Conservation (phyloP, 2,797 vertebrate species). For the Silurus lanzhouensis region DNA sequence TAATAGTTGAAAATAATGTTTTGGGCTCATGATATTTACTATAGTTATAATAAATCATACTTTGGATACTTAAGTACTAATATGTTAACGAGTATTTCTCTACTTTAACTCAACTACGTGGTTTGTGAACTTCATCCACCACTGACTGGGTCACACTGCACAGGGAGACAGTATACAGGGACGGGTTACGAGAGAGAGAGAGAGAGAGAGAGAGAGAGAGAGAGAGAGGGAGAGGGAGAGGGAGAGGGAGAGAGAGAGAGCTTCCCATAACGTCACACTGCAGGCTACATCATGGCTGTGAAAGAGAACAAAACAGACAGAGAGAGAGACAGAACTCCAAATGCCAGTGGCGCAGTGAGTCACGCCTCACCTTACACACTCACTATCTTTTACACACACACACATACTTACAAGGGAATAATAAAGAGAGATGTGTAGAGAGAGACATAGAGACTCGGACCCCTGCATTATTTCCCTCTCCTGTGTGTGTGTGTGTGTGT, state of each 20-base stretch:
- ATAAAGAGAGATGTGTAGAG: not conserved
- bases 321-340: not conserved
- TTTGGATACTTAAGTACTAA: no score
- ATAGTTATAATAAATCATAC: no score
- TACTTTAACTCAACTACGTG: no score
- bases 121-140: no score
- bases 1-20: no score
- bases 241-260: not conserved
- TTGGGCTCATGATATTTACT: no score
- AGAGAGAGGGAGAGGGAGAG: not conserved
- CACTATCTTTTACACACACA: not conserved
- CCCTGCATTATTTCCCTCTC: not conserved
- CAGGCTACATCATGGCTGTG: not conserved
- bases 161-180: not conserved
- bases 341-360: not conserved
- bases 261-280: not conserved
- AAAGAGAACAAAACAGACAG: slow-evolving; percentile 2
- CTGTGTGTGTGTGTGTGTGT: not conserved
- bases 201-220: not conserved
- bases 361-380: not conserved
- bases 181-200: not conserved
- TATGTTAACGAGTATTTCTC: no score
- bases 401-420: not conserved
- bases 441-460: not conserved
- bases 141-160: not conserved